These are phyloP conservation scores for Microcebus griseorufus DNA, from an alignment of 2,113 vertebrate genomes.

Conservation along the genomic window DNA sequence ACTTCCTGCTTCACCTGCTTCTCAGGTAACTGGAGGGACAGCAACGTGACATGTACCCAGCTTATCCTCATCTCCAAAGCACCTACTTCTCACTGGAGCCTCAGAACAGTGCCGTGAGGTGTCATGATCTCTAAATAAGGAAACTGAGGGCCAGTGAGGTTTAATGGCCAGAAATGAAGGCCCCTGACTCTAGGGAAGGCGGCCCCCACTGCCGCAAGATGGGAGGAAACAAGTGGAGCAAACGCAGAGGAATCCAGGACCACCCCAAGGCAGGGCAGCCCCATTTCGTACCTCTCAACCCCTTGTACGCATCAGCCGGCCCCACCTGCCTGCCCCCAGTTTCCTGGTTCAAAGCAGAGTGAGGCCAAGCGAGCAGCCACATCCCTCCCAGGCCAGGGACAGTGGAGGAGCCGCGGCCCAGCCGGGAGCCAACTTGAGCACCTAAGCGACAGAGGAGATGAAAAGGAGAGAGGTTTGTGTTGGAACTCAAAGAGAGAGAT, in stretches of 20 bases:
- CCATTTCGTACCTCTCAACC: fast-evolving
- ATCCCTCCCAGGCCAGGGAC: background rate
- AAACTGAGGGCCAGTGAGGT: background rate
- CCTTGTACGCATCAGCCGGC: background rate
- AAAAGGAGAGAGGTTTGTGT: background rate
- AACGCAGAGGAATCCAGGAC: background rate
- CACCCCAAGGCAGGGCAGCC: fast-evolving
- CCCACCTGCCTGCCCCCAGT: fast-evolving
- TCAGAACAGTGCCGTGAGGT: background rate
- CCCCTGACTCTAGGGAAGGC: background rate
- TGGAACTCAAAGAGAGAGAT: background rate
- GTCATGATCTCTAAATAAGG: background rate
- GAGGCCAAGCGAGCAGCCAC: background rate
- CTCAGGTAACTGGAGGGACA: background rate
- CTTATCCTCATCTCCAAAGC: background rate
- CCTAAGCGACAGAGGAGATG: background rate
- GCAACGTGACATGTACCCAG: fast-evolving
- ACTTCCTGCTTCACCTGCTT: background rate
- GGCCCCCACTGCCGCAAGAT: background rate
- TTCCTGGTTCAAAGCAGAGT: background rate
- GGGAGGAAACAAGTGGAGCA: fast-evolving
- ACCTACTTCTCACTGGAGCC: background rate
- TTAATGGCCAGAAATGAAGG: background rate
- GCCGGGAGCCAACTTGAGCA: background rate
- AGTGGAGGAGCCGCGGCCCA: fast-evolving